These are phyloP conservation scores for Limnephilus rhombicus DNA, from an alignment of 2,888 invertebrate species.

Conservation along the genomic window DNA sequence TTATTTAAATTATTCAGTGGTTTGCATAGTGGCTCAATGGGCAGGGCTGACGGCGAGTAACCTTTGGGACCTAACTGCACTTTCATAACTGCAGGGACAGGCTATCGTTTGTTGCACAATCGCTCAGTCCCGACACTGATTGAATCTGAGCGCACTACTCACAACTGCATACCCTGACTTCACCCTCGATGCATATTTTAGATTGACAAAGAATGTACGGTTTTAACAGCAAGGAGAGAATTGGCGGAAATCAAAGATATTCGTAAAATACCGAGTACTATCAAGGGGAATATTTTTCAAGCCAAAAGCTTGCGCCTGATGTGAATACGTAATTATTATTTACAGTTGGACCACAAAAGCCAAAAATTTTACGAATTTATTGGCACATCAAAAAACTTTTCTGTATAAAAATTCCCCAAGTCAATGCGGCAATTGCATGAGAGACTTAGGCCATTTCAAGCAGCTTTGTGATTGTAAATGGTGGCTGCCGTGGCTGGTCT, in stretches of 20 bases:
- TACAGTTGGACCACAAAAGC: too few relatives aligned
- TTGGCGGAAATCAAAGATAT: background rate
- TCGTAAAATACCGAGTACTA: background rate
- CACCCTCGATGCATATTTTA: background rate
- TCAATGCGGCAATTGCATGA: background rate
- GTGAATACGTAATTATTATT: too few relatives aligned
- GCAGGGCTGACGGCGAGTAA: constrained; percentile 6
- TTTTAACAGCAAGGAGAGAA: background rate
- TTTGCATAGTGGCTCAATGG: background rate
- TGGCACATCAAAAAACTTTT: background rate
- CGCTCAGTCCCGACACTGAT: background rate
- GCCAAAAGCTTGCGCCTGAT: background rate
- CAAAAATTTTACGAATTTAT: too few relatives aligned
- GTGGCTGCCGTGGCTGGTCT: background rate
- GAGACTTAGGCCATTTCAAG: background rate
- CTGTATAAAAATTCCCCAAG: background rate
- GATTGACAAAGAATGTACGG: background rate
- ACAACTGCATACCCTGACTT: background rate
- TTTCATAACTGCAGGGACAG: constrained; percentile 10
- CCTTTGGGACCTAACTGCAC: constrained; percentile 5
- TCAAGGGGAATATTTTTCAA: background rate
- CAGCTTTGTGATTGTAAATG: background rate
- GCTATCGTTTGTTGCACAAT: background rate
- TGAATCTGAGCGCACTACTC: background rate
- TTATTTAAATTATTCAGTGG: background rate